Percentiles rank a stretch among this genome's conserved stretches.
Evolutionary conservation across 37 sponge, comb jelly and placozoan species (phyloP).

Genomic region (Chondrosia reniformis): DNA sequence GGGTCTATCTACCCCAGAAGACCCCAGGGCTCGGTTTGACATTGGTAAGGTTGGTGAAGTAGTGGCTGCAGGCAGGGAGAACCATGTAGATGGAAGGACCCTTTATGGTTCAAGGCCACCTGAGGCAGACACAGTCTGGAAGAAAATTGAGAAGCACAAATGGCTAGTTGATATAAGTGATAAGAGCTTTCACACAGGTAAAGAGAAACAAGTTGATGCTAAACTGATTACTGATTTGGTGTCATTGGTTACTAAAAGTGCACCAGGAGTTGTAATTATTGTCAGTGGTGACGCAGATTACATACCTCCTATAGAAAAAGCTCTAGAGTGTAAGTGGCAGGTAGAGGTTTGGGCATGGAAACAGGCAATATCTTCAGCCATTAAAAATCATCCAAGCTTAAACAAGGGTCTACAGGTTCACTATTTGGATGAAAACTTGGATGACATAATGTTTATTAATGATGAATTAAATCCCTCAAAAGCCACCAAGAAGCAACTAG

Average conservation of each 20-base stretch:
- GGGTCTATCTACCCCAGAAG: neutral
- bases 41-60: slow-evolving; percentile 22
- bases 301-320: slow-evolving; percentile 26
- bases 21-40: slow-evolving; percentile 32
- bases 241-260: neutral
- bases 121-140: slow-evolving; percentile 22
- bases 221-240: slow-evolving; percentile 20
- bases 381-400: neutral
- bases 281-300: slow-evolving; percentile 33
- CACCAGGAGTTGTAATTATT: slow-evolving; percentile 23
- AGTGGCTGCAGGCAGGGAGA: slow-evolving; percentile 9
- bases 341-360: slow-evolving; percentile 40
- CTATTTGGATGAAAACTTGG: neutral
- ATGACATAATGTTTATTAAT: neutral
- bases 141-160: slow-evolving; percentile 3
- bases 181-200: slow-evolving; percentile 11
- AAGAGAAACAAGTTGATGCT: slow-evolving; percentile 39
- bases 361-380: slow-evolving; percentile 18
- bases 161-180: slow-evolving; percentile 19
- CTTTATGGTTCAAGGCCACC: slow-evolving; percentile 53
- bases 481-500: neutral
- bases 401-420: neutral
- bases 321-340: slow-evolving; percentile 13
- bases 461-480: neutral
- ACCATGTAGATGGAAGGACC: slow-evolving; percentile 1